Percentiles rank a stretch among this genome's conserved stretches.
Evolutionary conservation across 2,797 vertebrate species (phyloP).

Genomic region (Chiloscyllium punctatum): DNA sequence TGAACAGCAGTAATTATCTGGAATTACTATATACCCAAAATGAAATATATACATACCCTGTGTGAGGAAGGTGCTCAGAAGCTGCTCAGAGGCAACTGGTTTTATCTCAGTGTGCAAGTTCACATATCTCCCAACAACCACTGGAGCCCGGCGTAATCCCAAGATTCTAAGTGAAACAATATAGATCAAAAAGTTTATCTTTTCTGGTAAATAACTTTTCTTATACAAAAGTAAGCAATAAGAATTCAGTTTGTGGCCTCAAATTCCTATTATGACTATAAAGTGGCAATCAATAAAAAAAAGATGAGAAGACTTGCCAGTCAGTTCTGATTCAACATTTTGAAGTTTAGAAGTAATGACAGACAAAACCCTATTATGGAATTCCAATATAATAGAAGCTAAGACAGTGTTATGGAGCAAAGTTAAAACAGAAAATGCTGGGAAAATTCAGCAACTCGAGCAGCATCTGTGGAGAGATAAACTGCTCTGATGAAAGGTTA

Average conservation of each 20-base stretch:
- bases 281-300: background rate
- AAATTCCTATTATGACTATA: background rate
- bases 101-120: slow-evolving; percentile 91
- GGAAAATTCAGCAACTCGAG: background rate
- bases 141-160: slow-evolving; percentile 86
- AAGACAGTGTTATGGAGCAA: background rate
- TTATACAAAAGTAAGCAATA: background rate
- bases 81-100: slow-evolving; percentile 88
- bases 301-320: background rate
- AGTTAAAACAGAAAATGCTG: background rate
- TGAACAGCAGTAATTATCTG: background rate
- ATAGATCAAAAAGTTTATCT: slow-evolving; percentile 38
- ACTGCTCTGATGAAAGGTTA: background rate
- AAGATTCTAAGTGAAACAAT: slow-evolving; percentile 68
- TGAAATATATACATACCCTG: slow-evolving; percentile 72
- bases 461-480: background rate
- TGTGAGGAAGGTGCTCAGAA: slow-evolving; percentile 86
- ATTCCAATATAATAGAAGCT: background rate
- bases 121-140: slow-evolving; percentile 85
- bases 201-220: background rate
- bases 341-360: background rate
- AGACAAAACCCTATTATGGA: background rate
- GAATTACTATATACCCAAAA: background rate
- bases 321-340: background rate
- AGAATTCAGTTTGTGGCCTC: background rate